These are phyloP conservation scores for Polydesmus complanatus DNA, from an alignment of 2,888 invertebrate species.

Conservation along the genomic window DNA sequence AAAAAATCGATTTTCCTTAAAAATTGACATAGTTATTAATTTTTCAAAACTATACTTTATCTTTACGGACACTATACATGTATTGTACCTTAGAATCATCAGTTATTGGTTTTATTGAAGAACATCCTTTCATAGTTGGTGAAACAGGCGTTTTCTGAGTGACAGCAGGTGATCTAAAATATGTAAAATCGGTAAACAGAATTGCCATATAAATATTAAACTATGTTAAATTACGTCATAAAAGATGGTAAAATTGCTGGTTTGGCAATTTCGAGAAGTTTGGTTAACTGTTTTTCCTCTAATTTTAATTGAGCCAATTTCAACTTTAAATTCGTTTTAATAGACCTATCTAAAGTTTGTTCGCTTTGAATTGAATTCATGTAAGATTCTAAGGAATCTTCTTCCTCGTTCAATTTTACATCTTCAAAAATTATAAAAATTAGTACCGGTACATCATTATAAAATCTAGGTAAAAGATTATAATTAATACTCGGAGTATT, in stretches of 20 bases:
- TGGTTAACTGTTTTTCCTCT: constrained; percentile 52
- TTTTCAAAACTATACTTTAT: too few relatives aligned
- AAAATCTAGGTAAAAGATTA: too few relatives aligned
- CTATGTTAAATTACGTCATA: not conserved
- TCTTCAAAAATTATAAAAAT: constrained; percentile 6
- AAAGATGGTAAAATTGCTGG: constrained; percentile 31
- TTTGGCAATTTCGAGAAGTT: constrained; percentile 52
- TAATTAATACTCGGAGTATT: not conserved
- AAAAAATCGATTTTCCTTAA: too few relatives aligned
- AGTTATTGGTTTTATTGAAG: too few relatives aligned
- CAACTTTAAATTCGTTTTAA: constrained; percentile 31
- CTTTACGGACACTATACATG: too few relatives aligned
- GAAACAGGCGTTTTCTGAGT: too few relatives aligned
- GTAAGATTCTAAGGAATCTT: constrained; percentile 68
- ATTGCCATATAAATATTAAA: too few relatives aligned
- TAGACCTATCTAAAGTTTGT: constrained; percentile 30
- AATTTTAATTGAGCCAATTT: constrained; percentile 48
- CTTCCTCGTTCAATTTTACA: constrained; percentile 33
- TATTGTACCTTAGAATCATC: too few relatives aligned
- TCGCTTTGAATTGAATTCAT: constrained; percentile 45
- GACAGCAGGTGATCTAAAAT: too few relatives aligned
- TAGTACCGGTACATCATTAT: not conserved
- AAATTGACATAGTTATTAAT: too few relatives aligned
- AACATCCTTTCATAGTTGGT: too few relatives aligned
- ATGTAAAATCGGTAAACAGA: too few relatives aligned